Evolutionary conservation across 2,797 vertebrate species (phyloP), one percentile per base, ranked within the genome.

Genomic region (Holocentrus rufus): DNA sequence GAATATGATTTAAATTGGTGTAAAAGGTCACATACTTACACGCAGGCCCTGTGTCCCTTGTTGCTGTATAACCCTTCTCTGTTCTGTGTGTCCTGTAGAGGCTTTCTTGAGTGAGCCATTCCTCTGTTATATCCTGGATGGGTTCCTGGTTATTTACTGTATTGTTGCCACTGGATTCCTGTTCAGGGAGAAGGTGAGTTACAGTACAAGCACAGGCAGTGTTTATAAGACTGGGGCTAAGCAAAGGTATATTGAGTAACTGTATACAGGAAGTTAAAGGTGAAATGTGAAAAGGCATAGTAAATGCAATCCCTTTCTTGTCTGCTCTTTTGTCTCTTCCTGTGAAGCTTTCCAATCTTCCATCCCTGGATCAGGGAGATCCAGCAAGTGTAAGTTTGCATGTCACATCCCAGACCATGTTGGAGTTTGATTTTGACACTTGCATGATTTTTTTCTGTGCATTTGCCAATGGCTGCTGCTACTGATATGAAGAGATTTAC

Each of bases 91-190:
- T 47, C 39, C 31, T 61, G 36, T 80, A 96, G 95, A 77, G 53
- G 85, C 82, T 8, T 72, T 77, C 23, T 74, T 94, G 71, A 85
- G 69, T 13, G 91, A 96, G 14, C 95, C 96, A 2, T 74, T 87
- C 15, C 83, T 94, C 75, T 99, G 97, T 87, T 99, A 96, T 58
- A 3, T 97, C 46, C 82, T 99, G 88, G 98, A 99, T 10, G 95
- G 94, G 2, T 36, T 98, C 81, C 94, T 99, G 82, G 87, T 98
- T 53, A 7, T 97, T 69, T 98, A 98, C 0, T 95, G 95, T 7
- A 68, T 98, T 0, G 0, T 95, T 31, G 72, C 95, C 36, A 98
- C 98, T 0, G 94, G 87, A 0, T 88, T 97, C 31, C 96, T 93
- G 85, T 93, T 97, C 87, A 96, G 87, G 88, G 90, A 87, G 2